These are phyloP conservation scores for Sycophila texana DNA, from an alignment of 2,888 invertebrate species.

Conservation along the genomic window DNA sequence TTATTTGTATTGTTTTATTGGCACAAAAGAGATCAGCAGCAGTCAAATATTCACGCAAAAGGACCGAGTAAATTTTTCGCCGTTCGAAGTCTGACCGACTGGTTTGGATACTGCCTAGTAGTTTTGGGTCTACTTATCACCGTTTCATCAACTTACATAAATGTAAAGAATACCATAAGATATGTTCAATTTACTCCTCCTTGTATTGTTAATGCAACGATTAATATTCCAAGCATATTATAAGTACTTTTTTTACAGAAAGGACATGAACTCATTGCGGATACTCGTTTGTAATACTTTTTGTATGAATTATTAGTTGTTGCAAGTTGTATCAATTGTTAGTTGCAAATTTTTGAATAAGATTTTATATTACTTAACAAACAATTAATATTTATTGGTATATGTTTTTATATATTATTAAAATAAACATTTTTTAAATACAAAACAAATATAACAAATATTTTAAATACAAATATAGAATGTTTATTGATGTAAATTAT, in stretches of 20 bases:
- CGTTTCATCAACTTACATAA: slow-evolving; percentile 83
- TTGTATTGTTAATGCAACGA: slow-evolving; percentile 82
- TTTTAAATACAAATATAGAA: too few relatives aligned
- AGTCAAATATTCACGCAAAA: neutral
- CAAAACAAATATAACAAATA: too few relatives aligned
- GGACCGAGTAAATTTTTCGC: slow-evolving; percentile 24
- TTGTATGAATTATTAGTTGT: neutral
- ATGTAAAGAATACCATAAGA: slow-evolving; percentile 81
- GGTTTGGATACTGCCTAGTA: slow-evolving; percentile 79
- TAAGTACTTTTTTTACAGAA: neutral
- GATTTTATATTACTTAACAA: neutral
- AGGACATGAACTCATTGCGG: too few relatives aligned
- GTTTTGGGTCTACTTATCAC: slow-evolving; percentile 82
- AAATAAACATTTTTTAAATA: neutral
- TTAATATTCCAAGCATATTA: slow-evolving; percentile 31
- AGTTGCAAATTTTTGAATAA: too few relatives aligned
- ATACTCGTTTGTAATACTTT: neutral
- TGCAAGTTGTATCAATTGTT: too few relatives aligned
- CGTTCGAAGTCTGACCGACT: slow-evolving; percentile 71
- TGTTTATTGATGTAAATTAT: too few relatives aligned
- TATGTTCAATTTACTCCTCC: slow-evolving; percentile 84
- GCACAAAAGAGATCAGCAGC: neutral
- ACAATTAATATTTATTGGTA: neutral
- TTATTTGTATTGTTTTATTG: neutral
- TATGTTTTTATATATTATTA: neutral